These are phyloP conservation scores for Drosophila conformis DNA, from an alignment of 2,888 invertebrate genomes.

Conservation along the genomic window DNA sequence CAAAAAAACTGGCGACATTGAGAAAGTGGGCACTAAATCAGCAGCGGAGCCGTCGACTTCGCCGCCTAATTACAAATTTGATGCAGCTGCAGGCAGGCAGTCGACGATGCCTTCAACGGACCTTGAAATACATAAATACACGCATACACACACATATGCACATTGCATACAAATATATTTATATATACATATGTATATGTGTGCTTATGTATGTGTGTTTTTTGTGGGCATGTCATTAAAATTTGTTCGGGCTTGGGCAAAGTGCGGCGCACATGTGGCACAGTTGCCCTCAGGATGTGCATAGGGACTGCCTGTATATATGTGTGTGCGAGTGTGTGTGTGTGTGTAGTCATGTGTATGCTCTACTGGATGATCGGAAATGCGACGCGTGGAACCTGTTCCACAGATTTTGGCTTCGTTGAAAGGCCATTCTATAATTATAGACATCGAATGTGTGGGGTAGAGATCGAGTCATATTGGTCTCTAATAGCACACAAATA, in stretches of 20 bases:
- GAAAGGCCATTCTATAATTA: constrained; percentile 65
- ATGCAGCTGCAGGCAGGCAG: constrained; percentile 68
- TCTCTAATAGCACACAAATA: constrained; percentile 60
- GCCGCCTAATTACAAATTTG: constrained; percentile 64
- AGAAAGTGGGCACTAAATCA: constrained; percentile 65
- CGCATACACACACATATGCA: too few species aligned
- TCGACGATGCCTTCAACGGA: constrained; percentile 58
- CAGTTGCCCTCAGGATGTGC: constrained; percentile 53
- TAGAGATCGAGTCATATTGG: constrained; percentile 54
- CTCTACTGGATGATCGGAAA: constrained; percentile 44
- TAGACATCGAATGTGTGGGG: constrained; percentile 47
- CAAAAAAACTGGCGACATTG: constrained; percentile 51
- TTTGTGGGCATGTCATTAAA: constrained; percentile 47
- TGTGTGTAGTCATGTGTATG: neutral
- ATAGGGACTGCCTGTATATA: constrained; percentile 3
- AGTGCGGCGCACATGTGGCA: constrained; percentile 62
- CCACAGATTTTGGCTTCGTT: constrained; percentile 48
- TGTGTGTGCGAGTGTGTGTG: neutral
- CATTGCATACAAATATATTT: neutral
- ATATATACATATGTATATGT: neutral
- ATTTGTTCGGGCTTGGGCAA: constrained; percentile 56
- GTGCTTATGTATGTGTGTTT: neutral
- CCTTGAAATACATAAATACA: constrained; percentile 51
- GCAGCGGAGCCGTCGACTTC: constrained; percentile 47
- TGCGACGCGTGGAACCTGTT: constrained; percentile 68